Percentiles rank a stretch among this genome's conserved stretches.
Conservation (phyloP, 2,888 invertebrate species). For the Polyommatus iphigenia region DNA sequence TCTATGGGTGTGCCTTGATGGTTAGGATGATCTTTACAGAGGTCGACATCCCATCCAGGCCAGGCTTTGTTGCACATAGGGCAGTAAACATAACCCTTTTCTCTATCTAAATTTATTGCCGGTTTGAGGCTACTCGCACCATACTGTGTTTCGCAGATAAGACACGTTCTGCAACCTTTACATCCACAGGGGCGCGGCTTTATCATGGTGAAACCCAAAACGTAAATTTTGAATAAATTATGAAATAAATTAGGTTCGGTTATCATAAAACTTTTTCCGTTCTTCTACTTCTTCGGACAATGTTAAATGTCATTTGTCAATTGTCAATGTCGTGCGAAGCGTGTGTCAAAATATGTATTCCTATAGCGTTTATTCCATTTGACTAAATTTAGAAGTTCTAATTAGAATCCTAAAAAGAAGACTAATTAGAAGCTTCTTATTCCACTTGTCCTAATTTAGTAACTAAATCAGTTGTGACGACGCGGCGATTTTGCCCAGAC, state of each 20-base stretch:
- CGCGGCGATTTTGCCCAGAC: no score
- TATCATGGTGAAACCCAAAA: conserved; percentile 36
- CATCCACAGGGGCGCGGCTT: conserved; percentile 91
- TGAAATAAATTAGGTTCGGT: background rate
- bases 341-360: no score
- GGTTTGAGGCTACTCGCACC: conserved; percentile 64
- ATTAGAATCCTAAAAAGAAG: no score
- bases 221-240: background rate
- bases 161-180: conserved; percentile 94
- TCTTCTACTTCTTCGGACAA: no score
- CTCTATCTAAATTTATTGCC: conserved; percentile 67
- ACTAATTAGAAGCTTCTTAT: no score
- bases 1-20: conserved; percentile 82
- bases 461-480: no score
- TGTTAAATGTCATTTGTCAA: no score
- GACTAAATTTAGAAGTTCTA: no score
- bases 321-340: no score
- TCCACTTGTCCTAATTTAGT: no score
- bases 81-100: conserved; percentile 86
- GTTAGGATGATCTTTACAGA: conserved; percentile 83
- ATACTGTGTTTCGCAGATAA: conserved; percentile 88
- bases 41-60: conserved; percentile 84
- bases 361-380: no score
- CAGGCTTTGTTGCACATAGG: conserved; percentile 87
- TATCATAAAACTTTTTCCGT: no score